Base-by-base conservation (phyloP, 2,797 vertebrate genomes). In the Microctenopoma steveboyesi region DNA sequence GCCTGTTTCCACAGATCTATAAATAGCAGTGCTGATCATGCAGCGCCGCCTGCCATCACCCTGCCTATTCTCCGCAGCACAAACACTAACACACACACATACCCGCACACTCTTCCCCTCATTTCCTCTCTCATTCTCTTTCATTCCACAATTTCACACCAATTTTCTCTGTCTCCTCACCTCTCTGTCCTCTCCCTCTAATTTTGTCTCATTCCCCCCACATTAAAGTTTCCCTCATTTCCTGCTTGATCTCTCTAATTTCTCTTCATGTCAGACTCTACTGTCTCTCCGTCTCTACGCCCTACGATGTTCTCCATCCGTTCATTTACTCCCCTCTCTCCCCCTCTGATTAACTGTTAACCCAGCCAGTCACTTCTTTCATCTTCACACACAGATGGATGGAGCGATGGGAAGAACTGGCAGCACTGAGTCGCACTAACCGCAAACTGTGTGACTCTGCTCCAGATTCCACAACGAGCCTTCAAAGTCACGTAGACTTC, bases 1-100 rank as follows among this genome's bases (percentile, higher is more conserved):
- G 86, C 86, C 81, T 91, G n/a, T 91, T 93, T 93, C 91, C 88
- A 81, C 43, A 83, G 49, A 69, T 82, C 92, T 93, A 92, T 91
- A 90, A 93, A 92, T 91, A 92, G 85, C 76, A 66, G 71, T 86
- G 89, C 86, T 89, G 88, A 88, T 86, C 79, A 80, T 75, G 88
- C 84, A 87, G 69, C 78, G 72, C 82, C 69, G 80, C 52, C 62
- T 78, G 72, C 61, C 68, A 56, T 78, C 78, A 77, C 57, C 63
- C 70, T 58, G 69, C 54, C 48, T 59, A 30, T 46, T 64, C 79
- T 77, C 73, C 82, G 77, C 79, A 68, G 64, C 45, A 64, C 60
- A 35, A 57, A 25, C 45, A 16, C 25, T 48, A 27, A 65, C 61
- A 25, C 45, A 16, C 25, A 54, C 37, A 65, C 61, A 59, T 42